Percentiles rank a stretch among this genome's conserved stretches.
Evolutionary conservation across 2,797 vertebrate species (phyloP).

Genomic region (Chromobotia macracanthus): DNA sequence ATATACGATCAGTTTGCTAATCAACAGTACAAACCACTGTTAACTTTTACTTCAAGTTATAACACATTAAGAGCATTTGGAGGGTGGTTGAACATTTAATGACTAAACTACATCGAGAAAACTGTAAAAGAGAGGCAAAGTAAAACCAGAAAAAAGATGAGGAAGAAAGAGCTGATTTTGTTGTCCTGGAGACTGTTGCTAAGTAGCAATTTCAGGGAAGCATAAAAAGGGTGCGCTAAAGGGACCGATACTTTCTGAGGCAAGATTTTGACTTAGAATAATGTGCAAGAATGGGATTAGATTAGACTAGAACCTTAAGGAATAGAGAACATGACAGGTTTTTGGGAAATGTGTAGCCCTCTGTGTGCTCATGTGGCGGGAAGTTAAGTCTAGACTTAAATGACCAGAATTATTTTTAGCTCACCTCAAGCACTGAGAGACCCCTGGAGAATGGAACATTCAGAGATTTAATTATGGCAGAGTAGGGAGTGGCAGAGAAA

Average conservation of each 20-base stretch:
- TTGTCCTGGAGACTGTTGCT: conserved; percentile 83
- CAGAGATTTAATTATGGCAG: conserved; percentile 51
- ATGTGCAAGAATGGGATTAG: not conserved
- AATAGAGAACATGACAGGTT: not conserved
- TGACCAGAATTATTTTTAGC: conserved; percentile 54
- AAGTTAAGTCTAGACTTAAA: conserved; percentile 53
- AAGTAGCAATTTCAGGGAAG: conserved; percentile 71
- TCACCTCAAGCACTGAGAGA: conserved; percentile 43
- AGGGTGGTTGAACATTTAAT: not conserved
- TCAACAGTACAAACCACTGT: not conserved
- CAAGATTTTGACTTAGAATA: not conserved
- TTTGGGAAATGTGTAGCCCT: conserved; percentile 2
- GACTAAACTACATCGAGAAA: not conserved
- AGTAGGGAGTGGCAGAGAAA: not conserved
- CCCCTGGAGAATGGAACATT: conserved; percentile 49
- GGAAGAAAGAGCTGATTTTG: conserved; percentile 69
- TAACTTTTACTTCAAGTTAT: not conserved
- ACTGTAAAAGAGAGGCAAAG: conserved; percentile 2
- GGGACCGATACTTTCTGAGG: not conserved
- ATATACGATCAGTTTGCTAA: not conserved
- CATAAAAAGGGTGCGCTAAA: conserved; percentile 60
- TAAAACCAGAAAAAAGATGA: conserved; percentile 30
- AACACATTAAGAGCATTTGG: conserved; percentile 1
- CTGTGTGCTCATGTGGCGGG: not conserved
- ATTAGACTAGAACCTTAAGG: not conserved